Evolutionary conservation across 2,797 vertebrate genomes (phyloP).

Genomic region (Triplophysa yarkandensis): DNA sequence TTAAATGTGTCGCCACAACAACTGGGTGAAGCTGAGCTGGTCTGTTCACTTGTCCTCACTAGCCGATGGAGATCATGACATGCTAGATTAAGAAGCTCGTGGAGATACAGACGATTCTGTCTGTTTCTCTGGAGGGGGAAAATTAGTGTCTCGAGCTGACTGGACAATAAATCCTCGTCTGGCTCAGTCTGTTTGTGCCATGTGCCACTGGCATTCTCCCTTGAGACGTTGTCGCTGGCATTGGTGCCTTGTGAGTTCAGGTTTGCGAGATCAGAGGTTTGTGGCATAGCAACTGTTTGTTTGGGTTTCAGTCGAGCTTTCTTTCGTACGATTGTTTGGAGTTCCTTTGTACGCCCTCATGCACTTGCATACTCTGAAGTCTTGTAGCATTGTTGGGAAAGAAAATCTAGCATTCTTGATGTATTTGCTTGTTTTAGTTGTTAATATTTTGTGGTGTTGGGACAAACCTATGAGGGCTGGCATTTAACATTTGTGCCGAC

Average conservation of each 20-base stretch:
- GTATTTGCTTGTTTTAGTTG: not conserved
- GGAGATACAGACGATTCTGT: constrained; percentile 60
- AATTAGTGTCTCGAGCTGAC: constrained; percentile 55
- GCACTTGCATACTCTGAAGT: not conserved
- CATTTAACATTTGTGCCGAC: not conserved
- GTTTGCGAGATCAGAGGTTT: constrained; percentile 28
- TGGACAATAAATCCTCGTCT: constrained; percentile 14
- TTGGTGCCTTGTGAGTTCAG: constrained; percentile 22
- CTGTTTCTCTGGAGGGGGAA: constrained; percentile 49
- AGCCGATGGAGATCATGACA: constrained; percentile 71
- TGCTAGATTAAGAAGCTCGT: constrained; percentile 67
- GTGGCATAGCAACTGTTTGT: constrained; percentile 46
- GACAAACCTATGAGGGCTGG: not conserved
- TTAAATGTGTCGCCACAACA: constrained; percentile 70
- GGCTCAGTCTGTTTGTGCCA: constrained; percentile 6
- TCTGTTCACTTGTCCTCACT: constrained; percentile 69
- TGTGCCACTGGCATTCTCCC: constrained; percentile 21
- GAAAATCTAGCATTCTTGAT: not conserved
- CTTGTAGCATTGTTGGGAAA: constrained; percentile 1
- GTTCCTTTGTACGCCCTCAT: not conserved
- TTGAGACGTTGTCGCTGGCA: not conserved
- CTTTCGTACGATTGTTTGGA: not conserved
- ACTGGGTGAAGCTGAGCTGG: constrained; percentile 60
- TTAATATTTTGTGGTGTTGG: not conserved
- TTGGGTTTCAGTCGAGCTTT: constrained; percentile 34